These are phyloP conservation scores for Oryzias dopingdopingensis DNA, from an alignment of 2,797 vertebrate genomes.

Conservation along the genomic window DNA sequence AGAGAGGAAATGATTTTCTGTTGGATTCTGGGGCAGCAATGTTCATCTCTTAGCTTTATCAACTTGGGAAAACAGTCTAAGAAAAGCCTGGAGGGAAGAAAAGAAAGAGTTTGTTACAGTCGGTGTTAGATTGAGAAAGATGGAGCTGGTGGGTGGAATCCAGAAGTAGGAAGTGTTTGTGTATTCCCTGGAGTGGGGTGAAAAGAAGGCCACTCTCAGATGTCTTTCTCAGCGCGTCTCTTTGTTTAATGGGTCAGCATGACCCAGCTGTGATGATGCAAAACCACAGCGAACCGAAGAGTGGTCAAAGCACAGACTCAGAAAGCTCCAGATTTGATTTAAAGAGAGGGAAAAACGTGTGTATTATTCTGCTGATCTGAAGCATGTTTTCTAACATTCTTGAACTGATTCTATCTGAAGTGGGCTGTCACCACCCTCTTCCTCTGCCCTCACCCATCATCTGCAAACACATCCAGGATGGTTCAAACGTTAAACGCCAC, in stretches of 20 bases:
- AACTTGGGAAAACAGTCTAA: slow-evolving; percentile 19
- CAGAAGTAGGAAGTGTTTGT: slow-evolving; percentile 43
- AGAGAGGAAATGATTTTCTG: too few species aligned
- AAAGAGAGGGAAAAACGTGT: neutral
- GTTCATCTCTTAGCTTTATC: neutral
- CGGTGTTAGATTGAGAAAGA: slow-evolving; percentile 17
- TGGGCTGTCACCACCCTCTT: slow-evolving; percentile 27
- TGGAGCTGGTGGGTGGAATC: slow-evolving; percentile 44
- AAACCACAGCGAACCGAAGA: neutral
- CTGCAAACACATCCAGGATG: neutral
- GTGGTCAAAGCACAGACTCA: neutral
- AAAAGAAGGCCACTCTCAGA: slow-evolving; percentile 47
- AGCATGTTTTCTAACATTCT: slow-evolving; percentile 7
- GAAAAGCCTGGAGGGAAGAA: neutral
- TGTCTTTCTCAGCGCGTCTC: slow-evolving; percentile 4
- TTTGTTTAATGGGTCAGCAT: neutral
- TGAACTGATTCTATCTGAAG: slow-evolving; percentile 15
- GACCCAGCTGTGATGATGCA: neutral
- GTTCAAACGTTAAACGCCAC: too few species aligned
- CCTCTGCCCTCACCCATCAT: slow-evolving; percentile 3
- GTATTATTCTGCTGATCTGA: slow-evolving; percentile 5
- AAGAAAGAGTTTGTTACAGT: slow-evolving; percentile 1
- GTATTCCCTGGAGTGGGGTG: slow-evolving; percentile 45
- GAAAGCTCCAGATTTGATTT: neutral
- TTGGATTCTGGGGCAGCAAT: neutral